Base-by-base conservation (phyloP, 2,888 invertebrate species). In the Tuta absoluta region DNA sequence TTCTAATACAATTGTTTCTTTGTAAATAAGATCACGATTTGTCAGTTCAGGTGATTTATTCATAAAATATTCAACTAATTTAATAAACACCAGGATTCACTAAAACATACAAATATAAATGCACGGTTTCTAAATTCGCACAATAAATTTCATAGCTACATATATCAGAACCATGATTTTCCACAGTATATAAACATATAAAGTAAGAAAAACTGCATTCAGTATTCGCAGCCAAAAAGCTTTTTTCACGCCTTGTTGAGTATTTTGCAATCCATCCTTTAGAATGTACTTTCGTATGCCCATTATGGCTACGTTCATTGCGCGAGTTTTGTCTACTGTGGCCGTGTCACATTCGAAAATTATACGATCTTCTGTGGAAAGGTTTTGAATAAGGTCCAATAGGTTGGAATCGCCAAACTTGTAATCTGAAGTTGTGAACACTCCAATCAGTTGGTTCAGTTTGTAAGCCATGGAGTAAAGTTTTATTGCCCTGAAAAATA, bases 371-470 rank as follows among this genome's bases (percentile, higher is more conserved):
- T 28, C 49, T 1, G 38, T 17, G 8, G 62, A 62, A 11, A 62
- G 19, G 4, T 14, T 33, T 0, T 1, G 8, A 14, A 51, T 49
- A 33, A 62, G n/a, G 3, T 51, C 12, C 11, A 51, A 3, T 10
- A 62, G 51, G 21, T 62, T 62, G 17, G 28, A 14, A n/a, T 62
- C 62, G 17, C 14, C 51, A n/a, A 62, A 62, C 4, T 33, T 49
- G 49, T 49, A n/a, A n/a, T n/a, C n/a, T 49, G 2, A n/a, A 3
- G n/a, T 62, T 62, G 19, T 0, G n/a, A n/a, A 60, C 10, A 1
- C 24, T n/a, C 24, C 45, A 2, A n/a, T 23, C 4, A 60, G 45
- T 7, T 11, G 10, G 17, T 60, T 60, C n/a, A 23, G 24, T 14
- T 60, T 60, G 45, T 60, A 60, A 2, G 17, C 45, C 41, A n/a